These are phyloP conservation scores for Brachyalestes nurse DNA, from an alignment of 2,797 vertebrate genomes.

Conservation along the genomic window DNA sequence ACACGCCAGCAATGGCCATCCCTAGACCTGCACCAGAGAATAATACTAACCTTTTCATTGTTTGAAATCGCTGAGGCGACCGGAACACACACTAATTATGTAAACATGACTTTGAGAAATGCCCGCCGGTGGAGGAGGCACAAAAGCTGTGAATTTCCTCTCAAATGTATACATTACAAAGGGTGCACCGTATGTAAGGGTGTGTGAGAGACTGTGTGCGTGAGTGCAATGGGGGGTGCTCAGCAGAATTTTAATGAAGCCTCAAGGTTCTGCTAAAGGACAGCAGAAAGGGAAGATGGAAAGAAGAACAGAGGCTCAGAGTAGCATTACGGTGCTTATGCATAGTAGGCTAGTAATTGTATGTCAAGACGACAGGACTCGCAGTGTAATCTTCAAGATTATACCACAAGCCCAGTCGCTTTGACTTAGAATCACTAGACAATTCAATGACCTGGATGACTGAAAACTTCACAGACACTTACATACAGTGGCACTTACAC, in stretches of 20 bases:
- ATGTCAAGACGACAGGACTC: not conserved
- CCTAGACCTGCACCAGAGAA: slow-evolving; percentile 24
- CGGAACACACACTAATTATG: slow-evolving; percentile 58
- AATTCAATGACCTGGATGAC: not conserved
- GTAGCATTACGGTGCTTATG: slow-evolving; percentile 25
- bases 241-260: slow-evolving; percentile 63
- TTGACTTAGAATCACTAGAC: slow-evolving; percentile 1
- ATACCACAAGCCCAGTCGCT: not conserved
- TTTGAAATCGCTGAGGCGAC: slow-evolving; percentile 58
- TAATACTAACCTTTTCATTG: slow-evolving; percentile 58
- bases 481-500: not conserved
- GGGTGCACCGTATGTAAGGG: slow-evolving; percentile 20
- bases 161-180: slow-evolving; percentile 59
- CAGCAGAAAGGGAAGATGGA: slow-evolving; percentile 44
- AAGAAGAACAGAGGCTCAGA: not conserved
- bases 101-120: slow-evolving; percentile 65
- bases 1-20: not conserved
- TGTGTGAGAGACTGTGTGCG: slow-evolving; percentile 40
- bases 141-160: slow-evolving; percentile 55
- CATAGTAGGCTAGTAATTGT: slow-evolving; percentile 18
- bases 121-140: slow-evolving; percentile 37
- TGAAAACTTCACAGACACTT: not conserved
- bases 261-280: slow-evolving; percentile 63
- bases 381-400: slow-evolving; percentile 11
- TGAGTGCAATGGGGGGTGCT: slow-evolving; percentile 39